Base-by-base conservation (phyloP, 2,113 vertebrate genomes). In the Saguinus midas region DNA sequence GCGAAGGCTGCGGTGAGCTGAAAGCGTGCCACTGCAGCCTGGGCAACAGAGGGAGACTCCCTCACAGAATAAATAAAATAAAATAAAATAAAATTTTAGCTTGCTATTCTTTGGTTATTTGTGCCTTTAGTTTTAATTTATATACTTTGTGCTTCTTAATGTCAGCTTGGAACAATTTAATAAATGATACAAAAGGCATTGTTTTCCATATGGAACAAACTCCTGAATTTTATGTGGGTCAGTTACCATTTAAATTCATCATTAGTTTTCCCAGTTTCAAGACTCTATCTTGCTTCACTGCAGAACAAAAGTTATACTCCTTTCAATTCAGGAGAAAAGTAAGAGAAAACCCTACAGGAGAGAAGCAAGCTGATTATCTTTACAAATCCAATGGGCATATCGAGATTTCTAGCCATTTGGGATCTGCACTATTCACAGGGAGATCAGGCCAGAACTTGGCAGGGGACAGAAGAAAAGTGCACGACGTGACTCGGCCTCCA, bases 21-120 rank as follows among this genome's bases (percentile, higher is more conserved):
- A 64, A 29, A 64, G 29, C 6, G 11, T 32, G 61, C 61, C 61
- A 14, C 61, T 64, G 61, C 27, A 64, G 27, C 27, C 12, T 64
- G 61, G 27, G 61, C 61, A 64, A 64, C 61, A 64, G 6, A 64
- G 61, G 61, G 29, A 14, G 61, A 32, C 5, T 64, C 61, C 12
- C 61, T 32, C 12, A 29, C 12, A 61, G 10, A 61, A 61, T 25
- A 61, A 58, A 61, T 5, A 64, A 61, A 61, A 6, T 29, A 29
- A 29, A 14, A 64, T 29, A 64, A 14, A 14, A 64, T 66, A 75
- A 18, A 87, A 81, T 72, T 64, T 95, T 76, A 70, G 37, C 58
- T 95, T 93, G 89, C 21, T 94, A 18, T 73, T 93, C 76, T 96
- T 90, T 85, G n/a, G 50, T 68, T 93, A 73, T 88, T 83, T 93